Evolutionary conservation across 1,140 invertebrate species (phyloP), one percentile per base, ranked within the genome.

Genomic region (Megalopta genalis): DNA sequence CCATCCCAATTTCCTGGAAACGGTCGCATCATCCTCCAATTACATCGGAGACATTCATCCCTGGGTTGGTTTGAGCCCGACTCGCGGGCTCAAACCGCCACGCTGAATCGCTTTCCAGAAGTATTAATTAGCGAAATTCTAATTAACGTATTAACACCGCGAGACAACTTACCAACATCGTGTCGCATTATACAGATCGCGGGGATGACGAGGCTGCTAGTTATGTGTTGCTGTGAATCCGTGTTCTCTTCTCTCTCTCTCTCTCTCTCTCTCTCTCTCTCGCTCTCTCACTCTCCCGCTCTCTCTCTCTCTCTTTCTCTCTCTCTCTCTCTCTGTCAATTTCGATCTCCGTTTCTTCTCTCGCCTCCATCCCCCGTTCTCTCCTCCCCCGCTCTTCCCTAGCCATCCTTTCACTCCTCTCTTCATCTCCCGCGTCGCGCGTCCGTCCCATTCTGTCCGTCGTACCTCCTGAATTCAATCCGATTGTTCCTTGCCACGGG

Each of bases 111-210:
- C 66, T 60, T 60, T 25, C 25, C 27, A 32, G n/a, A 79, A 66
- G 62, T 79, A 74, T 74, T 79, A 79, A 79, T 79, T 79, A 73
- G 71, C 60, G 71, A 79, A 66, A 79, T 79, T 79, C 77, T 74
- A 79, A 66, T 77, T 77, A 71, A 71, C 59, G 76, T 64, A 64
- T 77, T 77, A 77, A 64, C 59, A 42, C 59, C 46, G 8, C 59
- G 68, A 16, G 59, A 52, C 68, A 62, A 39, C 67, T 71, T 71
- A 63, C 42, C 25, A 70, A 39, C 68, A 37, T 12, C 23, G 60
- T 42, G 54, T 32, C 46, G 66, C 46, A 37, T 68, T 68, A 52
- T 68, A 54, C 66, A 27, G 6, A 12, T 73, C 77, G 32, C 25
- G 27, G 21, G 39, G 25, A 60, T 52, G 65, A 25, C 23, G 65